A percentile compares a stretch with the other conserved stretches of the same genome.
Evolutionary conservation across 2,888 invertebrate genomes (phyloP).

Genomic region (Diarsia mendica): DNA sequence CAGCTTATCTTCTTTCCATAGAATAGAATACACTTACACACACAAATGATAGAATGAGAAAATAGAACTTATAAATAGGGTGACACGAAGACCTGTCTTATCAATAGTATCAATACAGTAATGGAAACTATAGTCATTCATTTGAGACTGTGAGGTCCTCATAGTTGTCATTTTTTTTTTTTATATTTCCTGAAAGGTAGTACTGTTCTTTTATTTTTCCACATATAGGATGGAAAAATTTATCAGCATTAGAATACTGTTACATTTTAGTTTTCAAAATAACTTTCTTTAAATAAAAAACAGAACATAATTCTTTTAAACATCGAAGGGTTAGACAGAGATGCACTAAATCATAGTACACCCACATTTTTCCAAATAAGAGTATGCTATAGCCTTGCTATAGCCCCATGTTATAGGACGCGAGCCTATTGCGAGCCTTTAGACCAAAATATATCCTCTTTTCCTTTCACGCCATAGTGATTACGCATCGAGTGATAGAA

Average conservation of each 20-base stretch:
- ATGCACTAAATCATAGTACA: not conserved
- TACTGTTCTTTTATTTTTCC: not conserved
- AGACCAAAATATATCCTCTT: not conserved
- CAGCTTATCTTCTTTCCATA: too few species aligned
- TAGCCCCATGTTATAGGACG: too few species aligned
- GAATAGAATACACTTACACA: not conserved
- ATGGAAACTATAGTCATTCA: not conserved
- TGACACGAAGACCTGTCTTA: not conserved
- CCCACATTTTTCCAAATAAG: not conserved
- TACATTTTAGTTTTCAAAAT: not conserved
- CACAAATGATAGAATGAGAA: not conserved
- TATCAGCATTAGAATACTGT: not conserved
- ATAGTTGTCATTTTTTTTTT: too few species aligned
- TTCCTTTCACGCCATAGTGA: slow-evolving; percentile 11
- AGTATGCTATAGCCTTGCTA: too few species aligned
- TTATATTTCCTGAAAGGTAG: not conserved
- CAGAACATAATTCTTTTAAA: too few species aligned
- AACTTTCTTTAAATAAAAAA: not conserved
- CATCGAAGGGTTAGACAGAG: not conserved
- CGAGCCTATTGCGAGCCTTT: too few species aligned
- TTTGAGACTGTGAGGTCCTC: not conserved
- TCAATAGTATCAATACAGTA: not conserved
- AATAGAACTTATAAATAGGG: not conserved
- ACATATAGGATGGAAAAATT: not conserved
- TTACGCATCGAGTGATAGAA: slow-evolving; percentile 56